Conservation (phyloP, 2,888 invertebrate genomes). For the Andrena hattorfiana region DNA sequence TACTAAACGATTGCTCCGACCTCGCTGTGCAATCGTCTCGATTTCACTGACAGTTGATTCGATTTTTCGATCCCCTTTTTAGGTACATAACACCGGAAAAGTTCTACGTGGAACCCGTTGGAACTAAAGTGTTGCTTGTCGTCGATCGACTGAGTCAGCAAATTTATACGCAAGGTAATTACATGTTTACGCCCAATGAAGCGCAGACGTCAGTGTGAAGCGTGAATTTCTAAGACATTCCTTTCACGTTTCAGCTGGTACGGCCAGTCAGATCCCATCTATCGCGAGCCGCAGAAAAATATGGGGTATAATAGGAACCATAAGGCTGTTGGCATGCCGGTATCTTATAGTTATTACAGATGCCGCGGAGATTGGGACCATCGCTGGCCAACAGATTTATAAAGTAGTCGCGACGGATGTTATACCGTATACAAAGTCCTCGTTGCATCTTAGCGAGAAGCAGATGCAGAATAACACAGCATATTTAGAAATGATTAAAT, state of each 20-base stretch:
- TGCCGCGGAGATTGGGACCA: conserved; percentile 91
- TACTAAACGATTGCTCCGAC: background rate
- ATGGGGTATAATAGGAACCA: conserved; percentile 95
- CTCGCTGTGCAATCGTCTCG: no score
- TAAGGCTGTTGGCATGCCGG: conserved; percentile 93
- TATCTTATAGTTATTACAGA: conserved; percentile 96
- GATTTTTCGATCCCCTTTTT: background rate
- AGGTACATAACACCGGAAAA: conserved; percentile 96
- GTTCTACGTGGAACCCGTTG: conserved; percentile 94
- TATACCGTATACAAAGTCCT: conserved; percentile 94
- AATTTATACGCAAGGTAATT: conserved; percentile 89
- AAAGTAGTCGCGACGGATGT: conserved; percentile 92
- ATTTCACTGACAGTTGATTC: background rate
- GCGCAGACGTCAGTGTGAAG: background rate
- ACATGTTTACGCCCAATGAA: background rate
- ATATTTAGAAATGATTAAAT: conserved; percentile 94
- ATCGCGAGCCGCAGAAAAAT: conserved; percentile 89
- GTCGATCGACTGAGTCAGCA: conserved; percentile 94
- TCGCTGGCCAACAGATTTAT: conserved; percentile 93
- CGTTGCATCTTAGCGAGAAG: conserved; percentile 93
- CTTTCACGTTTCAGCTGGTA: conserved; percentile 75
- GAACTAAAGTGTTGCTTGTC: conserved; percentile 91
- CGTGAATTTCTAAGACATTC: background rate
- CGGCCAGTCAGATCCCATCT: conserved; percentile 88
- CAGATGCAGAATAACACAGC: conserved; percentile 93